Conservation (phyloP, 2,888 invertebrate species). For the Pyrgus malvae region DNA sequence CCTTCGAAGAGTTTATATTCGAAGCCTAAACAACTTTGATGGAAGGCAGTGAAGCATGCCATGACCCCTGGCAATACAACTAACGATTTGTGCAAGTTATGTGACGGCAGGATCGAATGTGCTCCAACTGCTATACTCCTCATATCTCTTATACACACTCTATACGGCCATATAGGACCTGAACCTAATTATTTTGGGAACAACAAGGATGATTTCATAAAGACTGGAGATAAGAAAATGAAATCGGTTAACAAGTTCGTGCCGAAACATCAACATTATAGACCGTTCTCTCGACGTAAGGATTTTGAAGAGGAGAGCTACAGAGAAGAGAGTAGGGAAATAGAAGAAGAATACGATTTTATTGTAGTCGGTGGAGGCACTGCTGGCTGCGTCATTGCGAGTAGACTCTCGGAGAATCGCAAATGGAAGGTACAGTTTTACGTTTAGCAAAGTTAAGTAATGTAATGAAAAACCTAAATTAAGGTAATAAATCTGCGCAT, state of each 20-base stretch:
- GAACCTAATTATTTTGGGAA: slow-evolving; percentile 65
- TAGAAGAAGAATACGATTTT: slow-evolving; percentile 57
- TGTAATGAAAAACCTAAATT: too few relatives aligned
- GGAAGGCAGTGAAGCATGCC: slow-evolving; percentile 53
- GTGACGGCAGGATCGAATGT: slow-evolving; percentile 72
- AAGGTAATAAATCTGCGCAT: background rate
- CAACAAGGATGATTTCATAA: slow-evolving; percentile 37
- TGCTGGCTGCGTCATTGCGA: slow-evolving; percentile 70
- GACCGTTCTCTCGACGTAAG: slow-evolving; percentile 26
- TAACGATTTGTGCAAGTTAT: slow-evolving; percentile 69
- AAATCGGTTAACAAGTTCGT: slow-evolving; percentile 1
- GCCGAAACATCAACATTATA: background rate
- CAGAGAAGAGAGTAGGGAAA: slow-evolving; percentile 28
- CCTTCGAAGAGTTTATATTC: too few relatives aligned
- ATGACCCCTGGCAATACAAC: slow-evolving; percentile 64
- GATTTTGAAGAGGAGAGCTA: slow-evolving; percentile 29
- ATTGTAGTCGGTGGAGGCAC: slow-evolving; percentile 71
- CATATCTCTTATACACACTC: slow-evolving; percentile 66
- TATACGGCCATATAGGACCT: slow-evolving; percentile 65
- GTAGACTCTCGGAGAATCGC: slow-evolving; percentile 67
- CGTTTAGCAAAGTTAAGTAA: too few relatives aligned
- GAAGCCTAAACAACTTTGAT: background rate
- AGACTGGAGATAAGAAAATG: slow-evolving; percentile 21
- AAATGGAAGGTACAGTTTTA: slow-evolving; percentile 70
- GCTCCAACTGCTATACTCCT: slow-evolving; percentile 73